These are phyloP conservation scores for Amphiduros pacificus DNA, from an alignment of 2,888 invertebrate species.

Conservation along the genomic window DNA sequence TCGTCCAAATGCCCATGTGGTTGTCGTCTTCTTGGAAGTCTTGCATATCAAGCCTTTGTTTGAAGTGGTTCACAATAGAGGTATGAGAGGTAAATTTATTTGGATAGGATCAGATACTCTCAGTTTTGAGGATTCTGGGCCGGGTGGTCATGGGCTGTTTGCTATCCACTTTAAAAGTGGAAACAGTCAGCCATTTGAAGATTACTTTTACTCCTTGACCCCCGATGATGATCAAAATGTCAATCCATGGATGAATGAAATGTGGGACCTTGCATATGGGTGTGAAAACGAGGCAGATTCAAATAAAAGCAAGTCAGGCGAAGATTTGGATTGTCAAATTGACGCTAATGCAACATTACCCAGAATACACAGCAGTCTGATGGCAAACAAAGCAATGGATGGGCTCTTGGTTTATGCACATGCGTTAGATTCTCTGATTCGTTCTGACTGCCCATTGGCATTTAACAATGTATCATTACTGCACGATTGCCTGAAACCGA, in stretches of 20 bases:
- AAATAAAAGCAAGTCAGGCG: too few relatives aligned
- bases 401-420: constrained; percentile 38
- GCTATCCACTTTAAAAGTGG: constrained; percentile 11
- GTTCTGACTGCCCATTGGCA: constrained; percentile 32
- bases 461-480: constrained; percentile 13
- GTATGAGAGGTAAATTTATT: background rate
- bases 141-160: constrained; percentile 1
- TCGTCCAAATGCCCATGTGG: too few relatives aligned
- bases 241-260: constrained; percentile 17
- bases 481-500: constrained; percentile 31
- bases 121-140: background rate
- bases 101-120: constrained; percentile 5
- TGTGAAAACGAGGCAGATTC: constrained; percentile 5
- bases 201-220: constrained; percentile 5
- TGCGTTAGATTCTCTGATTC: constrained; percentile 35
- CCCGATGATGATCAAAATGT: constrained; percentile 7
- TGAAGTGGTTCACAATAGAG: too few relatives aligned
- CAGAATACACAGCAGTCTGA: too few relatives aligned
- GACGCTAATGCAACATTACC: too few relatives aligned
- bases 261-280: constrained; percentile 1
- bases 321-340: too few relatives aligned
- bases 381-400: too few relatives aligned
- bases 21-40: too few relatives aligned
- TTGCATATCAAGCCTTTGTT: too few relatives aligned
- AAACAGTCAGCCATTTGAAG: background rate